These are phyloP conservation scores for Herpetotheres cachinnans DNA, from an alignment of 2,113 vertebrate genomes.

Conservation along the genomic window DNA sequence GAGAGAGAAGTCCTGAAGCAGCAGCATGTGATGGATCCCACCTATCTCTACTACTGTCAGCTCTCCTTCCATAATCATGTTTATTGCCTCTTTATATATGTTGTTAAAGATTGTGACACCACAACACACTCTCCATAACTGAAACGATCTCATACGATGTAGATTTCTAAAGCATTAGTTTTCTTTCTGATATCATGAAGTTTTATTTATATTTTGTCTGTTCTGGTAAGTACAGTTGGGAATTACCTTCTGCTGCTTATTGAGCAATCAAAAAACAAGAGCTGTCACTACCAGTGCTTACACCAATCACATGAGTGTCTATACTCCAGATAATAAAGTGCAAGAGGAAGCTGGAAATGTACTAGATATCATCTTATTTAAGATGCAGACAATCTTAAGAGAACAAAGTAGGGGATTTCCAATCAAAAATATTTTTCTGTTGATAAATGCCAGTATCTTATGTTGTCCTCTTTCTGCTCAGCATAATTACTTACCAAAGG, in stretches of 20 bases:
- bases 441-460: background rate
- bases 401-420: constrained; percentile 3
- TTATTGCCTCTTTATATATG: background rate
- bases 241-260: background rate
- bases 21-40: background rate
- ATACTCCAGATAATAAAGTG: background rate
- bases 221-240: background rate
- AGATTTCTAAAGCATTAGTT: background rate
- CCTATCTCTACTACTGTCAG: background rate
- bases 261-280: background rate
- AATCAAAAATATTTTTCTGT: background rate
- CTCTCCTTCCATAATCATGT: background rate
- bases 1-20: background rate
- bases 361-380: background rate
- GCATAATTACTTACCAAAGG: background rate
- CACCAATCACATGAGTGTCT: background rate
- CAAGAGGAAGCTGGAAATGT: background rate
- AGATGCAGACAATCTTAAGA: background rate
- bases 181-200: background rate
- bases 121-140: background rate
- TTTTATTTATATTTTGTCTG: background rate
- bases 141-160: background rate
- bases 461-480: background rate
- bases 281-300: background rate
- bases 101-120: background rate